Evolutionary conservation across 1,140 invertebrate genomes (phyloP).

Genomic region (Drosophila teissieri): DNA sequence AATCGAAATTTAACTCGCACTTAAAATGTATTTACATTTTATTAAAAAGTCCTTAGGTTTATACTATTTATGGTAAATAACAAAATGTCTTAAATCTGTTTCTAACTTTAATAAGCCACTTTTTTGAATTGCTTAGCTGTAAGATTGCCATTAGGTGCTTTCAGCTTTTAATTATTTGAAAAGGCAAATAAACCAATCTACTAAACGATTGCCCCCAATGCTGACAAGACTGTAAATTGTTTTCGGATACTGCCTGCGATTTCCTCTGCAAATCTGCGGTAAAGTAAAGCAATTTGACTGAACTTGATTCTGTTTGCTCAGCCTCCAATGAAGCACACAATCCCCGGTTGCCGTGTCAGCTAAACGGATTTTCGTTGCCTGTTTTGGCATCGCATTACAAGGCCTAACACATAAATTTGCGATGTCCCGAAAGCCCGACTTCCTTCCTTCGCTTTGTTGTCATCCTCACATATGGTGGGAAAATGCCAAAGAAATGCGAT

Average conservation of each 20-base stretch:
- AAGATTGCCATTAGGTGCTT: too few species aligned
- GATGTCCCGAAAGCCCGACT: slow-evolving; percentile 3
- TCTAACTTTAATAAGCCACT: too few species aligned
- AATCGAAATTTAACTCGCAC: slow-evolving; percentile 29
- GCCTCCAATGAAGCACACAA: slow-evolving; percentile 31
- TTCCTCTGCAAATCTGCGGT: slow-evolving; percentile 23
- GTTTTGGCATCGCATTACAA: slow-evolving; percentile 37
- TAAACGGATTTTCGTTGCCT: slow-evolving; percentile 43
- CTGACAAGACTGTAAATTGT: slow-evolving; percentile 12
- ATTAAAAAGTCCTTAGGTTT: not conserved
- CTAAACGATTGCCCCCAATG: slow-evolving; percentile 5
- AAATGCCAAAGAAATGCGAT: slow-evolving; percentile 53
- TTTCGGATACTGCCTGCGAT: slow-evolving; percentile 4
- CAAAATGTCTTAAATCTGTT: too few species aligned
- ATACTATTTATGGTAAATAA: too few species aligned
- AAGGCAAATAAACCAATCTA: slow-evolving; percentile 9
- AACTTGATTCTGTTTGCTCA: slow-evolving; percentile 35
- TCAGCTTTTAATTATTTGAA: not conserved
- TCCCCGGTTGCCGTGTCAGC: slow-evolving; percentile 14
- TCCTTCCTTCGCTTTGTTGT: slow-evolving; percentile 26
- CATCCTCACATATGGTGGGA: slow-evolving; percentile 2
- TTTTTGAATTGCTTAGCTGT: slow-evolving; percentile 21
- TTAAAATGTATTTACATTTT: slow-evolving; percentile 22
- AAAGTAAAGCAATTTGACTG: slow-evolving; percentile 42
- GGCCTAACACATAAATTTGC: slow-evolving; percentile 27